phyloP scores from a whole-genome alignment of 2,113 vertebrate species.

The Pogonocichla stellata region DNA sequence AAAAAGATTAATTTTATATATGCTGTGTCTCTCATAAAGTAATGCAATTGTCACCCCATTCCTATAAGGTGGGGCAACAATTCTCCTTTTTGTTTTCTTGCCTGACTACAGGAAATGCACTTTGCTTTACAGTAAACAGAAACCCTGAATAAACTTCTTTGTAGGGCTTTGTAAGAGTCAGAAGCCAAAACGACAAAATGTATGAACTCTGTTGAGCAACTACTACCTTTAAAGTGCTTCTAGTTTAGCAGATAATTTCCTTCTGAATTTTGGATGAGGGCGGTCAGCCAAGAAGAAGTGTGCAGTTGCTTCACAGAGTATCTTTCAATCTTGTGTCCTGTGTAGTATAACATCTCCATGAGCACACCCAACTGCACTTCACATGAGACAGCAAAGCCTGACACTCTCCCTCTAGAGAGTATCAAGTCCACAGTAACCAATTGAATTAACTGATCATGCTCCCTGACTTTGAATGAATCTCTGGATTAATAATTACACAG shows the following conservation, averaged over 20 bases:
- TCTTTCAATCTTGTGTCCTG: not conserved
- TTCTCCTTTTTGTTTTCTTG: not conserved
- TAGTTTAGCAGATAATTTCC: not conserved
- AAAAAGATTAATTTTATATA: not conserved
- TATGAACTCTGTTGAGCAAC: not conserved
- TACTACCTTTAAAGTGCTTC: not conserved
- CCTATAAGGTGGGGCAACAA: not conserved
- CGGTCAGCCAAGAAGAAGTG: not conserved
- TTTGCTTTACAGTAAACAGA: not conserved
- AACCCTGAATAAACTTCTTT: not conserved
- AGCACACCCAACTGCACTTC: not conserved
- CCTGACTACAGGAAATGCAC: not conserved
- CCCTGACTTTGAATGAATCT: not conserved
- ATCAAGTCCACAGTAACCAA: not conserved
- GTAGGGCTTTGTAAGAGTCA: not conserved
- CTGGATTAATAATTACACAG: not conserved
- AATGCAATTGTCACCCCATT: not conserved
- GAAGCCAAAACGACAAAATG: not conserved
- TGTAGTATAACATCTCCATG: not conserved
- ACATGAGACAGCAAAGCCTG: not conserved
- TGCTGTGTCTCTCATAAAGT: not conserved
- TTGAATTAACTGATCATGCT: conserved; percentile 9
- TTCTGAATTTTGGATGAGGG: not conserved
- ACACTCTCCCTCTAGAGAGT: not conserved
- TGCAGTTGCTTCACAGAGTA: not conserved